These are phyloP conservation scores for Macaria notata DNA, from an alignment of 2,888 invertebrate species.

Conservation along the genomic window DNA sequence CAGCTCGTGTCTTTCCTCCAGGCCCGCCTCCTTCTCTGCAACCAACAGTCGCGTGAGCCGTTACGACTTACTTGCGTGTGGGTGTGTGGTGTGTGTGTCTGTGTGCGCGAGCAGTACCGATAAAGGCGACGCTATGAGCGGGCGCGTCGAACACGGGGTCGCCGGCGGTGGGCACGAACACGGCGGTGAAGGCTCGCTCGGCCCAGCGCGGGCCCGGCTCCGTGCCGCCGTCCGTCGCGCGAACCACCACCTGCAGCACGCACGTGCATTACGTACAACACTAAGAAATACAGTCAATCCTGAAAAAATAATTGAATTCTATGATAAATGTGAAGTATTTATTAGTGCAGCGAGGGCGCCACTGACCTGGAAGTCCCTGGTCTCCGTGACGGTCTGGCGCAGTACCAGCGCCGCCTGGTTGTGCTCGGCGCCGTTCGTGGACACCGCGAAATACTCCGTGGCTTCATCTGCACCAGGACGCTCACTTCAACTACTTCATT, in stretches of 20 bases:
- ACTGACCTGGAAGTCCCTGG: constrained; percentile 57
- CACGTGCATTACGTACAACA: too few relatives aligned
- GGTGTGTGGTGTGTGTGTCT: too few relatives aligned
- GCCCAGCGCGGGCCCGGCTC: constrained; percentile 51
- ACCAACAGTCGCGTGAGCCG: constrained; percentile 4
- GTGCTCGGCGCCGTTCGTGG: constrained; percentile 47
- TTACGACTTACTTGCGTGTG: too few relatives aligned
- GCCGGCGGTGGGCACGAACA: constrained; percentile 73
- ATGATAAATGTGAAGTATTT: too few relatives aligned
- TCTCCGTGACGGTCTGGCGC: constrained; percentile 49
- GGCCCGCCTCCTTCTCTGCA: constrained; percentile 64
- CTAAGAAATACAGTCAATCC: too few relatives aligned
- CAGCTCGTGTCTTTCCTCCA: constrained; percentile 54
- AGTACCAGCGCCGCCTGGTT: constrained; percentile 52
- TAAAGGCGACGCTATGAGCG: constrained; percentile 52
- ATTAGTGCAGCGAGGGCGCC: too few relatives aligned
- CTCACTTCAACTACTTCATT: too few relatives aligned
- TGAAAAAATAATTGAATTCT: too few relatives aligned
- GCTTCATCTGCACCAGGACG: constrained; percentile 49
- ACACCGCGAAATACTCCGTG: constrained; percentile 56
- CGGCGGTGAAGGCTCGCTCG: constrained; percentile 52
- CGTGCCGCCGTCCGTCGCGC: constrained; percentile 74
- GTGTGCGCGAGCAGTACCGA: constrained; percentile 45
- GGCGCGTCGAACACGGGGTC: constrained; percentile 62
- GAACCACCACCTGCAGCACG: constrained; percentile 63